Conservation (phyloP, 2,888 invertebrate species). For the Cantharis rustica region DNA sequence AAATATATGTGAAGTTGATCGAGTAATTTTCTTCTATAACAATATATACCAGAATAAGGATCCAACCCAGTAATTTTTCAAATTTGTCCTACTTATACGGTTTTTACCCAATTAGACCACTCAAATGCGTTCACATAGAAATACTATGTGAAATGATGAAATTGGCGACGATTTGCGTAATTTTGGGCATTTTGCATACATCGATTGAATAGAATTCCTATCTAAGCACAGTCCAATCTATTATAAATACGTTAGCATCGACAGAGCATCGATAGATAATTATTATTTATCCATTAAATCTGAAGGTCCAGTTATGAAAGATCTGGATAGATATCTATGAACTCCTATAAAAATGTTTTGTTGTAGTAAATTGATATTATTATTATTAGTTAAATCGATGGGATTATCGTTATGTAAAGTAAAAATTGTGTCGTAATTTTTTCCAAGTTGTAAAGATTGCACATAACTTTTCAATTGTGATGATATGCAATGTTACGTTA, state of each 20-base stretch:
- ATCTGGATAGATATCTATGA: neutral
- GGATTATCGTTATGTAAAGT: neutral
- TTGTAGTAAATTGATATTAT: neutral
- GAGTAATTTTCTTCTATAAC: neutral
- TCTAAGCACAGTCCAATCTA: neutral
- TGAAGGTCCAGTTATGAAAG: neutral
- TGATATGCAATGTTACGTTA: neutral
- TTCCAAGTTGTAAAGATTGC: too few species aligned
- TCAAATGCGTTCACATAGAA: neutral
- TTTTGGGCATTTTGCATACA: neutral
- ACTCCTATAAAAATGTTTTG: neutral
- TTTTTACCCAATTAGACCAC: neutral
- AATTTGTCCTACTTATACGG: neutral
- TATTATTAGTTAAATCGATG: neutral
- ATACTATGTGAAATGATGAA: neutral
- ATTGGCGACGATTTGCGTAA: neutral
- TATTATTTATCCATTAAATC: too few species aligned
- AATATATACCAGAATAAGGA: neutral
- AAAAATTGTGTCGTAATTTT: too few species aligned
- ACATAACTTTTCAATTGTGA: neutral
- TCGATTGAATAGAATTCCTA: neutral
- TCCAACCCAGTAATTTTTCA: slow-evolving; percentile 9
- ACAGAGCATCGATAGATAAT: too few species aligned
- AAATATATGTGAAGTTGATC: neutral
- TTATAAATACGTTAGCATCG: neutral